Conservation (phyloP, 1,140 invertebrate genomes). For the Aphelenchoides avenae region DNA sequence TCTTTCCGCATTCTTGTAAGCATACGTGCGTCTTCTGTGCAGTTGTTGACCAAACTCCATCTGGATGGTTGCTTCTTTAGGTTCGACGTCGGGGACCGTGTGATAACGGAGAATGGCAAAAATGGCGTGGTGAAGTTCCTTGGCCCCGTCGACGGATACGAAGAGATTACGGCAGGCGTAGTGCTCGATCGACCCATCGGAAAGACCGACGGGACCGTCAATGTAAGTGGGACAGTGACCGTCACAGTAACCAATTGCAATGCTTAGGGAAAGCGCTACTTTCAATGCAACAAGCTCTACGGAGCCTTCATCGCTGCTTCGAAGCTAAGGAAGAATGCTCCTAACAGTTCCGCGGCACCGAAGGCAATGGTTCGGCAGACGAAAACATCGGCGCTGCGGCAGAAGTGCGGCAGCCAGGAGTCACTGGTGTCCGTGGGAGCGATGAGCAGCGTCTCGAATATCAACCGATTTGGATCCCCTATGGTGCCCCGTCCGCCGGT, state of each 20-base stretch:
- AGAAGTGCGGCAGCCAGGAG: slow-evolving; percentile 63
- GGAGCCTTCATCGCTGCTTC: slow-evolving; percentile 37
- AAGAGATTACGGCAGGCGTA: slow-evolving; percentile 63
- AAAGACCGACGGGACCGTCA: slow-evolving; percentile 62
- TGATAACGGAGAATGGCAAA: slow-evolving; percentile 35
- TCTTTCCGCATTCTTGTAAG: slow-evolving; percentile 7
- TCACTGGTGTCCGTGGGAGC: slow-evolving; percentile 72
- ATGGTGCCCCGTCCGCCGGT: too few relatives aligned
- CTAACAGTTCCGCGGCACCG: slow-evolving; percentile 4
- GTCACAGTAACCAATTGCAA: background rate
- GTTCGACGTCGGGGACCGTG: slow-evolving; percentile 45
- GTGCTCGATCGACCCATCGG: slow-evolving; percentile 63
- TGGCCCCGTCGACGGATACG: slow-evolving; percentile 63
- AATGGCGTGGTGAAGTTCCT: slow-evolving; percentile 50
- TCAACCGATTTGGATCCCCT: too few relatives aligned
- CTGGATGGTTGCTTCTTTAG: slow-evolving; percentile 30
- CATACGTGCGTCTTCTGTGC: slow-evolving; percentile 1
- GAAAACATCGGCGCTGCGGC: slow-evolving; percentile 31
- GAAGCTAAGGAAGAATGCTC: slow-evolving; percentile 23
- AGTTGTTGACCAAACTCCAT: background rate
- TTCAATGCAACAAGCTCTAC: slow-evolving; percentile 41
- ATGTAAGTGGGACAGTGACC: slow-evolving; percentile 39
- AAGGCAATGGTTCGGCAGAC: slow-evolving; percentile 24
- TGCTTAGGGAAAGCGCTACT: slow-evolving; percentile 41
- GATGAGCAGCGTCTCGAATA: slow-evolving; percentile 21